Percentiles rank a stretch among this genome's conserved stretches.
phyloP scores from a whole-genome alignment of 1,140 invertebrate genomes.

The Oppia nitens region DNA sequence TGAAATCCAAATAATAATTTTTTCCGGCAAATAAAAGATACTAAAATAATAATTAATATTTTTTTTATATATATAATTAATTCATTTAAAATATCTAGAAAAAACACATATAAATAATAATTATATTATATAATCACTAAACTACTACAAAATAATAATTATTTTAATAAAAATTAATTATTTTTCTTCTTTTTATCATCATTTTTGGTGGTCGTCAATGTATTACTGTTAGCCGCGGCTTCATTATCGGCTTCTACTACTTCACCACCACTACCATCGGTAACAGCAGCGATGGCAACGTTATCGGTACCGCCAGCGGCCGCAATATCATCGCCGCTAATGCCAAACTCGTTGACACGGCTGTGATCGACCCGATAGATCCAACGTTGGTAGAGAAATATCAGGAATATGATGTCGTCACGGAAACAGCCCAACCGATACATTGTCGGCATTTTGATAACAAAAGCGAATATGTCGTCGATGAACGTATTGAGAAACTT shows the following conservation, averaged over 20 bases:
- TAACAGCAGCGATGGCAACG: not conserved
- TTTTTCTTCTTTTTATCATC: constrained; percentile 6
- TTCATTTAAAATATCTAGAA: no score
- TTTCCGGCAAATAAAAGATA: no score
- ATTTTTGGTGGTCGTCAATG: not conserved
- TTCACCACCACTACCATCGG: no score
- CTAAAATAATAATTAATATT: no score
- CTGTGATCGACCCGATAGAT: constrained; percentile 90
- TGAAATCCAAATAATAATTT: no score
- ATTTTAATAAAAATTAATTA: constrained; percentile 1
- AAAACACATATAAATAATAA: no score
- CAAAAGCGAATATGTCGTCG: constrained; percentile 98
- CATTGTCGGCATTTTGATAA: constrained; percentile 98
- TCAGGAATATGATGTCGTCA: constrained; percentile 96
- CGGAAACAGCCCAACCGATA: constrained; percentile 83
- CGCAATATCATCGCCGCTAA: constrained; percentile 32
- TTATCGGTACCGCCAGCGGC: not conserved
- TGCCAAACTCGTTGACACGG: constrained; percentile 92
- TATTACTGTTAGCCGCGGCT: not conserved
- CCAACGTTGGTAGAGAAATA: constrained; percentile 95
- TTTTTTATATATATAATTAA: no score
- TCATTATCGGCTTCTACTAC: not conserved
- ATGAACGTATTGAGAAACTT: constrained; percentile 99
- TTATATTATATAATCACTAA: no score
- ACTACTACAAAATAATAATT: not conserved